Percentiles rank a stretch among this genome's conserved stretches.
phyloP scores from a whole-genome alignment of 1,140 invertebrate genomes.

The Bombus superbus region DNA sequence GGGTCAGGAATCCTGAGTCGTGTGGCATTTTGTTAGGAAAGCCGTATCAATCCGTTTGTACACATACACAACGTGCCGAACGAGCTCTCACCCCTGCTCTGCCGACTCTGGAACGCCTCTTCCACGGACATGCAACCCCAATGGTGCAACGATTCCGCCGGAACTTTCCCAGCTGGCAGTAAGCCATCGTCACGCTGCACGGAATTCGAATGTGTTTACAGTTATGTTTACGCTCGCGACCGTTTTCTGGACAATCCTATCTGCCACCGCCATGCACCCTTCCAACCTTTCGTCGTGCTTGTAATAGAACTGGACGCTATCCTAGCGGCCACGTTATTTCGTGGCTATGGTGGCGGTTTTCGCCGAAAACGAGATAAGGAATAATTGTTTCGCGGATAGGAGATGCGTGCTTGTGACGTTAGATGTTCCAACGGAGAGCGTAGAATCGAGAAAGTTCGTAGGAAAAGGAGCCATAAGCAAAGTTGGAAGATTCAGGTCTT shows the following conservation, averaged over 20 bases:
- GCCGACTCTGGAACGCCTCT: background rate
- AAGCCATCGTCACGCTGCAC: conserved; percentile 71
- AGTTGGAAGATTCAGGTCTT: background rate
- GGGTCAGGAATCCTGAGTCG: conserved; percentile 43
- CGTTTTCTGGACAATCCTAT: conserved; percentile 55
- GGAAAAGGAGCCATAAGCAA: background rate
- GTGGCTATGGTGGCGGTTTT: background rate
- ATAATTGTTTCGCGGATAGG: background rate
- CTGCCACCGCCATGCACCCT: background rate
- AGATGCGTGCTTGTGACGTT: background rate
- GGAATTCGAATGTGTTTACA: conserved; percentile 74
- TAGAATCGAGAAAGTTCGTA: background rate
- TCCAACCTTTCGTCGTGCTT: background rate
- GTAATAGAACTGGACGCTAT: background rate
- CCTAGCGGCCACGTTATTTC: background rate
- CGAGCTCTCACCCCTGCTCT: background rate
- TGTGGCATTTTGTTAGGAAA: conserved; percentile 53
- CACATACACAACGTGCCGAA: conserved; percentile 38
- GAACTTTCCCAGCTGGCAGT: conserved; percentile 66
- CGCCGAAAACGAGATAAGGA: background rate
- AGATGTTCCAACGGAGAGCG: too few relatives aligned
- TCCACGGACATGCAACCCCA: conserved; percentile 38
- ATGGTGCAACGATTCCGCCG: conserved; percentile 56
- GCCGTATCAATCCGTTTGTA: conserved; percentile 57
- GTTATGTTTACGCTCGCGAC: conserved; percentile 72